Evolutionary conservation across 30 jellyfish, hydroid and myxozoan genomes (phyloP).

Genomic region (Hydractinia echinata): DNA sequence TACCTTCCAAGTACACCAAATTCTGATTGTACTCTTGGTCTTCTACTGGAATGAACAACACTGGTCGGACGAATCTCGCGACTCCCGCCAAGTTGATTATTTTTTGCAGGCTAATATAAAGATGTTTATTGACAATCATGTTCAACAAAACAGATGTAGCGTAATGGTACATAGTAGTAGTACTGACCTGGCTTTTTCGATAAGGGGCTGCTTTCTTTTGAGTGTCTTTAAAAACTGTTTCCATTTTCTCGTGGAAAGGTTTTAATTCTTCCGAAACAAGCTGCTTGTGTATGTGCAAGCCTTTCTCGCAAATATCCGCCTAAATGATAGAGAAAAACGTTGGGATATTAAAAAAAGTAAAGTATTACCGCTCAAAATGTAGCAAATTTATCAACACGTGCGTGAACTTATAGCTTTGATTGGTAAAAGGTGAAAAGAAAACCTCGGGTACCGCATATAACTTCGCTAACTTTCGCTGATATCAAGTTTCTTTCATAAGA

Average conservation of each 20-base stretch:
- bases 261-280: conserved; percentile 65
- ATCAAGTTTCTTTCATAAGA: too few species aligned
- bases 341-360: too few species aligned
- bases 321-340: background rate
- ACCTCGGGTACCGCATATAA: too few species aligned
- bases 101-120: too few species aligned
- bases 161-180: too few species aligned
- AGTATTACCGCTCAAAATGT: too few species aligned
- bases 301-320: conserved; percentile 91
- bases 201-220: conserved; percentile 77
- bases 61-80: conserved; percentile 3
- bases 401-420: too few species aligned
- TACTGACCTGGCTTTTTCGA: conserved; percentile 58
- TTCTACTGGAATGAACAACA: background rate
- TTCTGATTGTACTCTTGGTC: background rate
- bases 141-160: too few species aligned
- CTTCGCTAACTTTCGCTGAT: too few species aligned
- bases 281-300: conserved; percentile 66
- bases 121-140: too few species aligned
- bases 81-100: background rate
- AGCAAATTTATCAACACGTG: too few species aligned
- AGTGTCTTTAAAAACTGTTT: conserved; percentile 73
- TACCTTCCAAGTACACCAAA: background rate
- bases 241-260: conserved; percentile 95
- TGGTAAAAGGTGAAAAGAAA: too few species aligned